Conservation (phyloP, 2,113 vertebrate species). For the Acinonyx jubatus region DNA sequence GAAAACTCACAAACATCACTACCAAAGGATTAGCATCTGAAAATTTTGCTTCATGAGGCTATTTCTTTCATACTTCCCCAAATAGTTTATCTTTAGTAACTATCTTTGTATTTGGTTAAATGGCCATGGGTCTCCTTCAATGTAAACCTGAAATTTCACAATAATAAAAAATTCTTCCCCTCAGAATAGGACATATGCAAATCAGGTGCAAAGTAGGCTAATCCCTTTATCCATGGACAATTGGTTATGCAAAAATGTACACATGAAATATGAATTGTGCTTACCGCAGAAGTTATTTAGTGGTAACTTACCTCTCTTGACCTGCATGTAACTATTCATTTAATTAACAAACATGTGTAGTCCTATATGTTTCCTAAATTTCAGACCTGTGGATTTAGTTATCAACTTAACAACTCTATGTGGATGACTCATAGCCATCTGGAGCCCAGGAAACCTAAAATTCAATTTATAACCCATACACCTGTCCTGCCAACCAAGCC, state of each 20-base stretch:
- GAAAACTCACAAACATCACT: slow-evolving; percentile 2
- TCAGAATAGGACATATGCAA: not conserved
- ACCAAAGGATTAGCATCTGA: slow-evolving; percentile 44
- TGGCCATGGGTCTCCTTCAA: not conserved
- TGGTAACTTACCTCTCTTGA: slow-evolving; percentile 23
- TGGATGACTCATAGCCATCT: not conserved
- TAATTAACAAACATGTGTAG: not conserved
- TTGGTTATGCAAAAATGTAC: slow-evolving; percentile 7
- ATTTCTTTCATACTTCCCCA: not conserved
- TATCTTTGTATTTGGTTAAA: slow-evolving; percentile 15
- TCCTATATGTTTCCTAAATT: not conserved
- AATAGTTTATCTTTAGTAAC: slow-evolving; percentile 21
- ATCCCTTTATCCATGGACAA: not conserved
- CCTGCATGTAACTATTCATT: not conserved
- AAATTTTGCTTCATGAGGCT: slow-evolving; percentile 35
- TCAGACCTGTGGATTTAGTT: not conserved
- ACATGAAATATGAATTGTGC: not conserved
- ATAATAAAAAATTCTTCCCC: not conserved
- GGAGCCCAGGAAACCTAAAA: not conserved
- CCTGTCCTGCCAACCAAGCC: not conserved
- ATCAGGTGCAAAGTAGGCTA: not conserved
- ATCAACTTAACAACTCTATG: not conserved
- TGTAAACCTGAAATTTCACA: slow-evolving; percentile 33
- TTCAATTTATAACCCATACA: not conserved
- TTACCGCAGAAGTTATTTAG: not conserved